A percentile compares a stretch with the other conserved stretches of the same genome.
phyloP scores from a whole-genome alignment of 2,888 invertebrate species.

The Conomelus anceps region DNA sequence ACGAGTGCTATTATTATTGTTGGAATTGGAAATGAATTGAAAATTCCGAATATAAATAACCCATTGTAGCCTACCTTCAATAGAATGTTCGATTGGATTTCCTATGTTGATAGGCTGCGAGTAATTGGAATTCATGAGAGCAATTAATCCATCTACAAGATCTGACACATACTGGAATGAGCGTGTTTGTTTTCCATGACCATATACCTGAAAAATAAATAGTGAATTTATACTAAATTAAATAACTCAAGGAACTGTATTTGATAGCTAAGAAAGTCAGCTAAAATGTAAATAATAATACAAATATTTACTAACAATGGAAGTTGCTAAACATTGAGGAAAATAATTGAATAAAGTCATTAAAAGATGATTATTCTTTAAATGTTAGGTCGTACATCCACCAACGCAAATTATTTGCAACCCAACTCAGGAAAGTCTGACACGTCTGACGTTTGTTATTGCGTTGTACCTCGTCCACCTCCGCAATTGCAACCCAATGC shows the following conservation, averaged over 20 bases:
- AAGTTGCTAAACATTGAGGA: not conserved
- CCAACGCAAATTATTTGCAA: too few species aligned
- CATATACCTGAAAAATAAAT: constrained; percentile 56
- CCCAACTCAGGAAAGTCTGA: too few species aligned
- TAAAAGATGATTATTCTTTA: too few species aligned
- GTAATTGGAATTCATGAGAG: constrained; percentile 90
- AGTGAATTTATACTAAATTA: not conserved
- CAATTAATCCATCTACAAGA: constrained; percentile 87
- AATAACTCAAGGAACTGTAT: too few species aligned
- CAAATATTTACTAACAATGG: not conserved
- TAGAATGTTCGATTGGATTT: constrained; percentile 96
- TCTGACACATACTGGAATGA: constrained; percentile 98
- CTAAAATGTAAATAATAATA: not conserved
- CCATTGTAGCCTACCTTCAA: constrained; percentile 62
- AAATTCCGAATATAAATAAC: too few species aligned
- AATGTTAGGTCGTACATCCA: too few species aligned
- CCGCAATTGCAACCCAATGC: too few species aligned
- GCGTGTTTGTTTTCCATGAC: constrained; percentile 82
- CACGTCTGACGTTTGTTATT: too few species aligned
- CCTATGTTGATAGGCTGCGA: constrained; percentile 91
- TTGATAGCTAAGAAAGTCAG: not conserved
- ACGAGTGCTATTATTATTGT: too few species aligned
- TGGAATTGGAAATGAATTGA: too few species aligned
- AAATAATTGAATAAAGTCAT: not conserved
- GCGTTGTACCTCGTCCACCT: too few species aligned